phyloP scores from a whole-genome alignment of 2,888 invertebrate genomes.

The Catocala sponsa region DNA sequence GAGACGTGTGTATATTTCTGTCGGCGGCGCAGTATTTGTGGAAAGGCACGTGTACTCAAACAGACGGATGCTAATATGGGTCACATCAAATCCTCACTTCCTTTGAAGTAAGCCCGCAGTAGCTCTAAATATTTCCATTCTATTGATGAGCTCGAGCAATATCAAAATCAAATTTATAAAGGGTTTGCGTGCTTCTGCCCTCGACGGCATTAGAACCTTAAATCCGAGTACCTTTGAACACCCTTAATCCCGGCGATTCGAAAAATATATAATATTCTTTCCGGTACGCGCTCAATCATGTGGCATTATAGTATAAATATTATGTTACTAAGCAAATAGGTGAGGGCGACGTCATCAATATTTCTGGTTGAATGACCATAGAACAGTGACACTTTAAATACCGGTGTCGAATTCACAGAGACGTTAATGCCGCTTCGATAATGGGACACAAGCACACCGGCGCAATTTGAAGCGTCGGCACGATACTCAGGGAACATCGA shows the following conservation, averaged over 20 bases:
- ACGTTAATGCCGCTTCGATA: no score
- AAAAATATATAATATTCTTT: not conserved
- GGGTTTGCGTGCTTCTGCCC: constrained; percentile 1
- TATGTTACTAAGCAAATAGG: not conserved
- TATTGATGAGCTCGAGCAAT: not conserved
- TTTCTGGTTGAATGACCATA: not conserved
- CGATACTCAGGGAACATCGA: no score
- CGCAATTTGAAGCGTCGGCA: no score
- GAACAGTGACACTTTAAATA: no score
- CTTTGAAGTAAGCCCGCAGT: not conserved
- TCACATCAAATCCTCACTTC: no score
- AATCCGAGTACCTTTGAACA: not conserved
- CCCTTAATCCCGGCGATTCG: not conserved
- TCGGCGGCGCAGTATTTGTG: no score
- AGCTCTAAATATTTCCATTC: constrained; percentile 1
- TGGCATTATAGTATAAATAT: not conserved
- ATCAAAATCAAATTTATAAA: constrained; percentile 4
- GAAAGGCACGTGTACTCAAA: no score
- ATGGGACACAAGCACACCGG: no score
- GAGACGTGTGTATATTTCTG: no score
- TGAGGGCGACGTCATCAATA: not conserved
- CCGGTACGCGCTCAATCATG: not conserved
- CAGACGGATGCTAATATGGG: no score
- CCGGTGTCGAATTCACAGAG: no score
- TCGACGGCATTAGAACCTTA: not conserved